Base-by-base conservation (phyloP, 2,888 invertebrate genomes). In the Chesias legatella region DNA sequence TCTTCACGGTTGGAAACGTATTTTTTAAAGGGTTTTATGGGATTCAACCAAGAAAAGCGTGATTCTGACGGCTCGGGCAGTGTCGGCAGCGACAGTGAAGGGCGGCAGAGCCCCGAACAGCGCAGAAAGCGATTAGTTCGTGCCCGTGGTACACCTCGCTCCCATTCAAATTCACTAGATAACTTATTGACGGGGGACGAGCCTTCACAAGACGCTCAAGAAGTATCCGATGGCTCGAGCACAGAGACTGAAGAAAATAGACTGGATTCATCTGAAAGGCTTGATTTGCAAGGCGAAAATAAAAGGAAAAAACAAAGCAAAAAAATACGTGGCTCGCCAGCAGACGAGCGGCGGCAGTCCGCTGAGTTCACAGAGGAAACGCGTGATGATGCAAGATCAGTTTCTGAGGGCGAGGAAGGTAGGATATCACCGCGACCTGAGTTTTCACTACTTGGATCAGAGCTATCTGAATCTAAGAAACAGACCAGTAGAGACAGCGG, bases 11-110 rank as follows among this genome's bases (percentile, higher is more conserved):
- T 97, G 48, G 96, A 97, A 74, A 96, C 96, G 73, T 97, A 97
- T 80, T 97, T 97, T 74, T 82, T 96, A 0, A 94, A 94, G 0
- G 95, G 94, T 22, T 95, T 95, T 63, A 93, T 95, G 90, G 95
- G 95, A 1, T 94, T 95, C 58, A 93, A 92, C 55, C 91, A 92
- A 32, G 94, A 94, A 58, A 90, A 94, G 43, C 90, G 94, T 23
- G 94, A 95, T 63, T 93, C 94, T 0, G 94, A 95, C 60, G 96
- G 95, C 1, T 94, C 94, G 17, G 94, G 94, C 1, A 95, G 95
- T 63, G 96, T 96, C 0, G 96, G 96, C 4, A 96, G 96, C 79
- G 96, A 96, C 63, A 95, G 95, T 66, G 96, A 96, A 69, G 96
- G 96, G 1, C 91, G 92, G 55, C 95, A 95, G 2, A 96, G 95